Base-by-base conservation (phyloP, 2,113 vertebrate species). In the Numenius arquata region DNA sequence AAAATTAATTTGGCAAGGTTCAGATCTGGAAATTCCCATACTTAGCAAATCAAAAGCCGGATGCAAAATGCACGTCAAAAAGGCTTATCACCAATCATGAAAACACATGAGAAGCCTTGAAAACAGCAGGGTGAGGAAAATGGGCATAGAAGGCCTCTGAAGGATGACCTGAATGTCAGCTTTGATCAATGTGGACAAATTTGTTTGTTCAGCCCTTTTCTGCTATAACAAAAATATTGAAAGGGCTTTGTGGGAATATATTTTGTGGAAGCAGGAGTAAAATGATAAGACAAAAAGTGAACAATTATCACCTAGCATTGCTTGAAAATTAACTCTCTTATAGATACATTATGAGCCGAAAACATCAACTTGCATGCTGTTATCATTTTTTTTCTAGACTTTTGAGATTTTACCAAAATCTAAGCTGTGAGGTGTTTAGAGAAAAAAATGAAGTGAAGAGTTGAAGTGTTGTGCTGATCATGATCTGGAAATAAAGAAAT, bases 111-210 rank as follows among this genome's bases (percentile, higher is more conserved):
- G 59, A 89, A 85, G 36, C 13, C 52, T 90, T 76, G n/a, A 76
- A 92, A 93, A 61, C 25, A 85, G 12, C 43, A 77, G 45, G 16
- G 38, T 53, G 70, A 93, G 62, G 23, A 80, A 89, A 95, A 91
- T 18, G 20, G 5, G 52, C 8, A 18, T 5, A 76, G 53, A 62
- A 52, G 20, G 40, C 36, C 27, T 93, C 76, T 71, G 86, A 83
- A 95, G 47, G 17, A 34, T 40, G 88, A 72, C 87, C 23, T 67
- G 86, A 95, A 93, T 95, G 78, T 71, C 92, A 94, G 53, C 81
- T 94, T 95, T 96, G 78, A 95, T 94, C 80, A 90, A 52, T 72
- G 71, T 36, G 91, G 81, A 96, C 55, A 72, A 95, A 93, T 91
- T 72, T 85, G 25, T 81, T 92, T 8, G 0, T 90, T 92, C 73